Base-by-base conservation (phyloP, 2,797 vertebrate species). In the Microctenopoma steveboyesi region DNA sequence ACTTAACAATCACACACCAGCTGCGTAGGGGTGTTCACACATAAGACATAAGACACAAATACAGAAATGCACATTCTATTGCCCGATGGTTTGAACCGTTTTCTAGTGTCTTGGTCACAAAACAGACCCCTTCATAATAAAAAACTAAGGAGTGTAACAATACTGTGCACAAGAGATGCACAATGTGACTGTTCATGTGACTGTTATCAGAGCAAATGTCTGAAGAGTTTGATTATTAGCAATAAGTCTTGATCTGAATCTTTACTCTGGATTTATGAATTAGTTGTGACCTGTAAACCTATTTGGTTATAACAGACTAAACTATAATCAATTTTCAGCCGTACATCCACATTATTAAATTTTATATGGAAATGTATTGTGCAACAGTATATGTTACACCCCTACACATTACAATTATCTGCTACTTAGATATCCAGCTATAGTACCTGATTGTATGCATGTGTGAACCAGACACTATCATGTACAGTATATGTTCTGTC, bases 31-130 rank as follows among this genome's bases (percentile, higher is more conserved):
- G 50, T 48, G 53, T 70, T 77, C 55, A 87, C 61, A 86, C 46
- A 74, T 28, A 53, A 66, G 51, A 72, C 56, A 52, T 78, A 59
- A 86, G 40, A 83, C 35, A 81, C 50, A 69, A 42, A 72, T 5
- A 81, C 27, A 64, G 68, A 89, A 86, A 90, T 83, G 88, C 87
- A 88, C 85, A 81, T 72, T 85, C 59, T 51, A 58, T 5, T 43
- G 7, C 16, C 13, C 33, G 7, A 12, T 73, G 37, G 47, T 64
- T 64, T 9, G 8, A 22, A 11, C 25, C 59, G 33, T 52, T 63
- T 18, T 43, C 18, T 25, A 45, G 57, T 42, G 51, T 66, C 4
- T 49, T 62, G 15, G 30, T 7, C 16, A 39, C n/a, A 64, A 49
- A 14, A 45, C 76, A 0, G 66, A 58, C 42, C 7, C 43, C 14